These are phyloP conservation scores for Probaryconus sp. DNA, from an alignment of 1,140 invertebrate species.

Conservation along the genomic window DNA sequence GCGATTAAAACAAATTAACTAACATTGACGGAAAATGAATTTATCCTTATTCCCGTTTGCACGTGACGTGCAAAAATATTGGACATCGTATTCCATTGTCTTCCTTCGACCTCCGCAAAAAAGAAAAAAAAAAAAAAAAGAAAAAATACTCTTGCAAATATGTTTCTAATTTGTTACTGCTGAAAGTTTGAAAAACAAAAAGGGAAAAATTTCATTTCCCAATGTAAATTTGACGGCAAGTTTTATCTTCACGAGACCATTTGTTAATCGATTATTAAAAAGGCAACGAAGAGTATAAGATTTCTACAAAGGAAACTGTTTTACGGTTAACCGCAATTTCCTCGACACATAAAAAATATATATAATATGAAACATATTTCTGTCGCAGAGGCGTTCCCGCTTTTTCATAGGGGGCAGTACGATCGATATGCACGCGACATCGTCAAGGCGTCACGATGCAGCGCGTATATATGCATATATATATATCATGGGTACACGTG, in stretches of 20 bases:
- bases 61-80: neutral
- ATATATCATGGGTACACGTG: conserved; percentile 54
- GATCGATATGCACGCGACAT: conserved; percentile 50
- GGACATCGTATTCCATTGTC: too few relatives aligned
- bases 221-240: too few relatives aligned
- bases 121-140: too few relatives aligned
- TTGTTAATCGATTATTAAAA: too few relatives aligned
- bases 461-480: conserved; percentile 39
- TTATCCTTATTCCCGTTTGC: conserved; percentile 12
- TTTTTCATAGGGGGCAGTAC: conserved; percentile 25
- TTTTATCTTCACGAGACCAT: too few relatives aligned
- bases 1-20: conserved; percentile 43
- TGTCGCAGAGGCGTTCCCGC: conserved; percentile 5
- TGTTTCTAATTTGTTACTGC: too few relatives aligned
- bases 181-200: too few relatives aligned
- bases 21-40: conserved; percentile 43
- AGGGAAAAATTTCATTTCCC: too few relatives aligned
- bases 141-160: too few relatives aligned
- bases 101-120: too few relatives aligned
- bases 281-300: too few relatives aligned
- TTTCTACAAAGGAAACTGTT: too few relatives aligned
- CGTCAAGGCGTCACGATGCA: conserved; percentile 49
- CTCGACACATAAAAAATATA: conserved; percentile 8
- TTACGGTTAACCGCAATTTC: conserved; percentile 22
- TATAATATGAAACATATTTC: conserved; percentile 18